These are phyloP conservation scores for Acanthochromis polyacanthus DNA, from an alignment of 2,113 vertebrate species.

Conservation along the genomic window DNA sequence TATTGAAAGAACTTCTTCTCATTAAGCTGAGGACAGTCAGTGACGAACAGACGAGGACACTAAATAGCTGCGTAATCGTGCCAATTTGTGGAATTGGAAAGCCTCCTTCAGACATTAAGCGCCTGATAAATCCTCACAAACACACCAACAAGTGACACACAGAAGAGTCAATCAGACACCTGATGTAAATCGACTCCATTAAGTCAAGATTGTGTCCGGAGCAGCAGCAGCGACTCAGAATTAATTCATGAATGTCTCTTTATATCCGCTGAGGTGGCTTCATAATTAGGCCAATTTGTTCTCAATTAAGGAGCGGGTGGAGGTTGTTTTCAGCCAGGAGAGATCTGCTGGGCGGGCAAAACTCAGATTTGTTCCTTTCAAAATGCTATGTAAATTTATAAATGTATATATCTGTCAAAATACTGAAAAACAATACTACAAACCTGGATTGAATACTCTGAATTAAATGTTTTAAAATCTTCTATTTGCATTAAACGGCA, in stretches of 20 bases:
- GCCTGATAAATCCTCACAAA: not conserved
- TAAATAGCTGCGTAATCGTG: conserved; percentile 14
- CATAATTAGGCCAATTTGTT: conserved; percentile 38
- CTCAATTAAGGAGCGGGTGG: conserved; percentile 30
- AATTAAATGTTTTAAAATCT: too few species aligned
- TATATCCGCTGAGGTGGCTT: conserved; percentile 11
- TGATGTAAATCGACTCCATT: conserved; percentile 59
- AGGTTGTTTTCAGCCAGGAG: conserved; percentile 8
- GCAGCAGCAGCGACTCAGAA: not conserved
- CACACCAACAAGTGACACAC: conserved; percentile 22
- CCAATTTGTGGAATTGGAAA: conserved; percentile 20
- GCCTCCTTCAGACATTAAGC: conserved; percentile 21
- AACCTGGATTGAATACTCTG: too few species aligned
- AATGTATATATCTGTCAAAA: too few species aligned
- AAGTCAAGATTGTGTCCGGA: conserved; percentile 32
- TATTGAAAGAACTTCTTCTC: not conserved
- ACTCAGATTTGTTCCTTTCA: too few species aligned
- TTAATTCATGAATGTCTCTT: conserved; percentile 39
- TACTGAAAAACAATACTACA: too few species aligned
- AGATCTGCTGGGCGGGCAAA: conserved; percentile 9
- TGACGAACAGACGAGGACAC: not conserved
- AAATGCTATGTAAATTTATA: too few species aligned
- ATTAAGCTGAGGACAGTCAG: too few species aligned
- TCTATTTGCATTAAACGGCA: too few species aligned
- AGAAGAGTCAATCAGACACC: conserved; percentile 58